phyloP scores from a whole-genome alignment of 2,113 vertebrate species.

The Tapirus terrestris region DNA sequence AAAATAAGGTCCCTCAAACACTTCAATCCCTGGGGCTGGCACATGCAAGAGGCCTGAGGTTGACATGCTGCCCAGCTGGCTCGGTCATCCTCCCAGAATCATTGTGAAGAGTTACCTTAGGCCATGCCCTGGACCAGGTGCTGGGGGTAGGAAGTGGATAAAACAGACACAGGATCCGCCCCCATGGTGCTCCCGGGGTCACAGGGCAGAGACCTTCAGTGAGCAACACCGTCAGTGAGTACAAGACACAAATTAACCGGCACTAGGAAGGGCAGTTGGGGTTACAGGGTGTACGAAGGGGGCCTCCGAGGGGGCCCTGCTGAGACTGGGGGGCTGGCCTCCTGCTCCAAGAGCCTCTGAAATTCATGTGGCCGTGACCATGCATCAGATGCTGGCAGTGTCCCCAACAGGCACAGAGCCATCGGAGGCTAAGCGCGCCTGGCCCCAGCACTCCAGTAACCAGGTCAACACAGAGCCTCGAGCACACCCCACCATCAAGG shows the following conservation, averaged over 20 bases:
- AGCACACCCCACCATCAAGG: neutral
- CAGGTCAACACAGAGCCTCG: neutral
- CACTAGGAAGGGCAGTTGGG: rapidly evolving
- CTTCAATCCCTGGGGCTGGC: rapidly evolving
- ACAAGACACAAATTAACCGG: too few species aligned
- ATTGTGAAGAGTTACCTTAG: neutral
- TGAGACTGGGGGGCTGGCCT: neutral
- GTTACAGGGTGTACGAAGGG: too few species aligned
- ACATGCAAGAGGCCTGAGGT: rapidly evolving
- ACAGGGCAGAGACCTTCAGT: neutral
- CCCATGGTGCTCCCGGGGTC: rapidly evolving
- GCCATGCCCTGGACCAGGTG: neutral
- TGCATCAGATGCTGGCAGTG: rapidly evolving
- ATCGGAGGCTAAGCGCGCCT: rapidly evolving
- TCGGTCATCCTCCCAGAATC: rapidly evolving
- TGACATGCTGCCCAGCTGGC: rapidly evolving
- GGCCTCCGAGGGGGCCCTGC: neutral
- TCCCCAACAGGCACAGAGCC: neutral
- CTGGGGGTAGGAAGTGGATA: too few species aligned
- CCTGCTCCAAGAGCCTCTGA: neutral
- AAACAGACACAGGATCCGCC: rapidly evolving
- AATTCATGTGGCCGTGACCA: rapidly evolving
- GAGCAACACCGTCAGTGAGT: rapidly evolving
- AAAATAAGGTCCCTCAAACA: neutral
- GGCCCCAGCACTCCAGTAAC: neutral